Base-by-base conservation (phyloP, 2,888 invertebrate species). In the Thecocarcelia acutangulata region DNA sequence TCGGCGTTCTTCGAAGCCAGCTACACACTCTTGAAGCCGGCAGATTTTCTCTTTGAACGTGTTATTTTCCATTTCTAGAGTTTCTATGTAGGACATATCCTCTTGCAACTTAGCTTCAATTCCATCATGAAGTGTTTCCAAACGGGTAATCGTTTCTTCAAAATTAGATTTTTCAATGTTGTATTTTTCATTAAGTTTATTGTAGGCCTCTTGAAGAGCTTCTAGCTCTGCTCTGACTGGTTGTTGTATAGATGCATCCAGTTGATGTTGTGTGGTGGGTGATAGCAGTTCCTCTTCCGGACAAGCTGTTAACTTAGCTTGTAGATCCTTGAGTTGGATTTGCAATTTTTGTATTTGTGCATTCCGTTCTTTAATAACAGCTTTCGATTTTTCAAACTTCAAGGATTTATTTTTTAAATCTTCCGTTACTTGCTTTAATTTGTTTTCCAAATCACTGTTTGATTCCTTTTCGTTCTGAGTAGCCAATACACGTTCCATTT, bases 21-120 rank as follows among this genome's bases (percentile, higher is more conserved):
- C 92, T 48, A 94, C 90, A 83, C 93, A 93, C 87, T 95, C 94
- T 87, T 95, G 94, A 44, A 96, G 92, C 42, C 93, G 93, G 40
- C 92, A 91, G 46, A 94, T 93, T 85, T 94, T 93, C 8, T 92
- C 93, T 85, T 93, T 94, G 72, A 94, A 93, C 85, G 93, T 93
- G 2, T 89, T 90, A 63, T 94, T 92, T 86, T 95, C 95, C 33
- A 92, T 90, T 88, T 96, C 94, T 76, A 95, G 91, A 46, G 93
- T 94, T 89, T 96, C 96, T 72, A 95, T 94, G 82, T 94, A 94
- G 59, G 94, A 92, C 87, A 95, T 94, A 80, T 94, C 92, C 88
- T 96, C 95, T 87, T 94, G 94, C 12, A 96, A 89, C 90, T 95
- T 96, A 1, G 94, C 94, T 81, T 94, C 89, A 11, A 89, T 89